Base-by-base conservation (phyloP, 2,888 invertebrate species). In the Hyles lineata region DNA sequence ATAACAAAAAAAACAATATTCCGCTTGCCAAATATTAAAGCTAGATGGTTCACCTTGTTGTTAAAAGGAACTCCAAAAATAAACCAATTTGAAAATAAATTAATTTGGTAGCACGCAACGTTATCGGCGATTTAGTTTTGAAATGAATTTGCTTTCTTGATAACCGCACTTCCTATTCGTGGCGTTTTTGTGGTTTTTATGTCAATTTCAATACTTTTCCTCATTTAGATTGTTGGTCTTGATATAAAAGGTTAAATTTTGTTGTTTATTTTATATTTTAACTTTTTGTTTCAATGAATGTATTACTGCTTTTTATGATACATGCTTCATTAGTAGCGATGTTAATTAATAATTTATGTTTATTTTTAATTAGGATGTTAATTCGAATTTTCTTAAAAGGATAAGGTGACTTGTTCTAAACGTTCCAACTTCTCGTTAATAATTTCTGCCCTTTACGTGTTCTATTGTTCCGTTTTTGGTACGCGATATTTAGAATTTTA, bases 31-130 rank as follows among this genome's bases (percentile, higher is more conserved):
- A n/a, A 63, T n/a, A 19, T 62, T 35, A 7, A 19, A 5, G 29
- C 9, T 11, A 15, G n/a, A 43, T 21, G 67, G 67, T 43, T 67
- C 50, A 43, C 43, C 23, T 7, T 8, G 1, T 23, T 1, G 21
- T 50, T 11, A 6, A 8, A 50, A 72, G 76, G 81, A 84, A 81
- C 87, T 84, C 85, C 79, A 87, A 87, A 85, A 86, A 86, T 87
- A 84, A 86, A 82, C 80, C 79, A 81, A 84, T 80, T 84, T 76
- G 80, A 84, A 89, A 85, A 86, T 82, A 91, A 93, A 92, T 92
- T 92, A 92, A 93, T 91, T 91, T 78, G 83, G 78, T 77, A 89
- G 85, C 94, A 94, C 94, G 94, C 94, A 90, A 94, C 87, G 86
- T 76, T 85, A 85, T 85, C 86, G 79, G 82, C 87, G 85, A 89